Evolutionary conservation across 2,113 vertebrate species (phyloP).

Genomic region (pig (Sus scrofa)): T2T-Sscrofa CM000817.6:103338001-103338500

Average conservation of each 20-base stretch:
- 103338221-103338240: neutral
- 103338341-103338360: neutral
- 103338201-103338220: neutral
- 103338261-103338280: neutral
- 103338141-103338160: neutral
- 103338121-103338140: neutral
- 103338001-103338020: neutral
- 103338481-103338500: neutral
- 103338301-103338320: neutral
- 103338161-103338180: neutral
- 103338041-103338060: neutral
- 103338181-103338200: neutral
- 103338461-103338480: neutral
- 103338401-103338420: neutral
- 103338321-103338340: neutral
- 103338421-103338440: neutral
- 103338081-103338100: neutral
- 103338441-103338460: neutral
- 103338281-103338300: neutral
- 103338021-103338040: neutral
- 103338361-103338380: neutral
- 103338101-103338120: neutral
- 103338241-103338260: conserved; percentile 3
- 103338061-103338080: neutral
- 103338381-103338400: neutral